These are phyloP conservation scores for Mormyrops boulengeri DNA, from an alignment of 2,797 vertebrate species.

Conservation along the genomic window DNA sequence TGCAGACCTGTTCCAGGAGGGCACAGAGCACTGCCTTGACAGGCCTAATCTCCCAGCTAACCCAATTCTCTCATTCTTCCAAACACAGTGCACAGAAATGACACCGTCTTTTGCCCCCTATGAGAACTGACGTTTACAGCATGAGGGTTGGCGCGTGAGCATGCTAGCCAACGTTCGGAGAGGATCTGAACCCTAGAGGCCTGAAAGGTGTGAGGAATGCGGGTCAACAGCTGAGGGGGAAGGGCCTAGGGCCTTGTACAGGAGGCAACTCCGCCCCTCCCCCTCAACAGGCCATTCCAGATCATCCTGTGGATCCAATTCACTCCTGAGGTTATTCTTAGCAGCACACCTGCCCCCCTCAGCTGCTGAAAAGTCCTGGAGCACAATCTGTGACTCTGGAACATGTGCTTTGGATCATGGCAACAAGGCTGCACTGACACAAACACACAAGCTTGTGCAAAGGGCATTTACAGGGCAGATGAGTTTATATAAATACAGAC, in stretches of 20 bases:
- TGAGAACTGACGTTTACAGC: background rate
- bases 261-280: slow-evolving; percentile 25
- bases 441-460: background rate
- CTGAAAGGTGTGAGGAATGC: slow-evolving; percentile 30
- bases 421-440: background rate
- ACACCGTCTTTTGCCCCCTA: background rate
- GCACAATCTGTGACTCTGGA: slow-evolving; percentile 3
- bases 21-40: background rate
- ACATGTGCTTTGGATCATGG: background rate
- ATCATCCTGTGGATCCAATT: background rate
- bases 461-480: background rate
- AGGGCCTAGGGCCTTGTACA: slow-evolving; percentile 16
- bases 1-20: slow-evolving; percentile 11
- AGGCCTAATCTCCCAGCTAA: slow-evolving; percentile 1
- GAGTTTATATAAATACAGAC: background rate
- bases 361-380: background rate
- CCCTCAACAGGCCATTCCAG: slow-evolving; percentile 17
- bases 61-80: background rate
- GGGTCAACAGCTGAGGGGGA: slow-evolving; percentile 36
- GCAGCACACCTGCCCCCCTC: slow-evolving; percentile 4
- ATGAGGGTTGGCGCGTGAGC: background rate
- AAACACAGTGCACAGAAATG: background rate
- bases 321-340: slow-evolving; percentile 22
- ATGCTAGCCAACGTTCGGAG: background rate
- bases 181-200: slow-evolving; percentile 17